Evolutionary conservation across 2,797 vertebrate genomes (phyloP), one percentile per base, ranked within the genome.

Genomic region (Acrossocheilus fasciatus): DNA sequence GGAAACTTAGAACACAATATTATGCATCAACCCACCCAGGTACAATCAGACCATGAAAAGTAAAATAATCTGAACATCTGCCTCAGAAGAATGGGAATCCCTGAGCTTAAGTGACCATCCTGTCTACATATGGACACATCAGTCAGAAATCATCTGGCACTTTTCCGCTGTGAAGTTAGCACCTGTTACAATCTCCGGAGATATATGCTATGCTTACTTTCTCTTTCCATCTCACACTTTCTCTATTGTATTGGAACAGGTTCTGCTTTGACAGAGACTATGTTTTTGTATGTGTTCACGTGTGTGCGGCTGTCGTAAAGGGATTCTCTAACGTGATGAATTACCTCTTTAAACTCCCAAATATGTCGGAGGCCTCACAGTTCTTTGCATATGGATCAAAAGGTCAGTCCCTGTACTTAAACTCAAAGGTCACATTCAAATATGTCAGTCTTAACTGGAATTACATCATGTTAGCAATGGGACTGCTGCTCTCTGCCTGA

Each of bases 1-100:
- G 15, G 17, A 75, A 73, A 26, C 43, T 47, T 26, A 73, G n/a
- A 47, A 75, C 26, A 52, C 17, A 34, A 6, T 2, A 18, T 75
- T 6, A 52, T 52, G 1, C 50, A 23, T 76, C 11, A 57, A n/a
- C 30, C 34, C 34, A 75, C 54, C 23, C 50, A 73, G n/a, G 26
- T 50, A 41, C 66, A 54, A 14, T 74, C 50, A 70, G 54, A 57
- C 26, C 7, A 45, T 23, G 12, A 78, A 72, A 80, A 73, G 9
- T 84, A 8, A 50, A 85, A 54, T 36, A 72, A 15, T 74, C 34
- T 81, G 69, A 86, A 86, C 87, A 88, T 84, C 87, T 88, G 87
- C 47, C 59, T 43, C 45, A 59, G 30, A 45, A 80, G 26, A 72
- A 79, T 45, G 39, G 45, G 17, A 68, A 86, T 81, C 62, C 76